Evolutionary conservation across 2,797 vertebrate genomes (phyloP).

Genomic region (Leptoclinus maculatus): DNA sequence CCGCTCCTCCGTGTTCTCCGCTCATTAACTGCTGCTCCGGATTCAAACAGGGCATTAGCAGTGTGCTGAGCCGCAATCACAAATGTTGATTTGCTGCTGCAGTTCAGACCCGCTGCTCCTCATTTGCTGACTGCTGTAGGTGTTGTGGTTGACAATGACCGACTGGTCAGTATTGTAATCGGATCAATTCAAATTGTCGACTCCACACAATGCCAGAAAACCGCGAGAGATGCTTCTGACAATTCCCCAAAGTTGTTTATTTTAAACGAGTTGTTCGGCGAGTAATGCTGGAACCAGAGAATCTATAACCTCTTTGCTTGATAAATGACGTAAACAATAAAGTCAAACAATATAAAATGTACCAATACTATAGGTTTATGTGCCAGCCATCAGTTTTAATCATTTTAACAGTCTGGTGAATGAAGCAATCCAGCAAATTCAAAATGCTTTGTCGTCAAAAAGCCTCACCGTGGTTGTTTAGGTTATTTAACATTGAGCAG

Average conservation of each 20-base stretch:
- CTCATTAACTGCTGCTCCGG: slow-evolving; percentile 39
- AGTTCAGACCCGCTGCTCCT: slow-evolving; percentile 8
- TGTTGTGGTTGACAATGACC: not conserved
- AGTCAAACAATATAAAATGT: too few relatives aligned
- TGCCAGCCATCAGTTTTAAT: not conserved
- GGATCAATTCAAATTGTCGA: not conserved
- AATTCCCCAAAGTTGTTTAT: not conserved
- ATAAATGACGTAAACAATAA: not conserved
- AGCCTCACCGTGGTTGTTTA: not conserved
- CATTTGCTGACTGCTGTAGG: not conserved
- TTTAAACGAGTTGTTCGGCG: not conserved
- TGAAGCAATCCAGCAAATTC: too few relatives aligned
- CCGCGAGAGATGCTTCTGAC: not conserved
- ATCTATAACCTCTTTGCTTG: not conserved
- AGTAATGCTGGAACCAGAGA: not conserved
- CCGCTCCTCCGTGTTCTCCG: slow-evolving; percentile 8
- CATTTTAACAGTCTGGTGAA: not conserved
- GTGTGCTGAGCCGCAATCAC: slow-evolving; percentile 20
- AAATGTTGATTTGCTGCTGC: slow-evolving; percentile 37
- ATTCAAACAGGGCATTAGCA: slow-evolving; percentile 43
- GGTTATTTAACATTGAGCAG: not conserved
- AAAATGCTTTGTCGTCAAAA: too few relatives aligned
- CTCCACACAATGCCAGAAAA: not conserved
- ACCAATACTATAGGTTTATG: not conserved
- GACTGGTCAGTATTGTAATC: not conserved